Conservation (phyloP, 2,797 vertebrate genomes). For the Phataginus tricuspis region DNA sequence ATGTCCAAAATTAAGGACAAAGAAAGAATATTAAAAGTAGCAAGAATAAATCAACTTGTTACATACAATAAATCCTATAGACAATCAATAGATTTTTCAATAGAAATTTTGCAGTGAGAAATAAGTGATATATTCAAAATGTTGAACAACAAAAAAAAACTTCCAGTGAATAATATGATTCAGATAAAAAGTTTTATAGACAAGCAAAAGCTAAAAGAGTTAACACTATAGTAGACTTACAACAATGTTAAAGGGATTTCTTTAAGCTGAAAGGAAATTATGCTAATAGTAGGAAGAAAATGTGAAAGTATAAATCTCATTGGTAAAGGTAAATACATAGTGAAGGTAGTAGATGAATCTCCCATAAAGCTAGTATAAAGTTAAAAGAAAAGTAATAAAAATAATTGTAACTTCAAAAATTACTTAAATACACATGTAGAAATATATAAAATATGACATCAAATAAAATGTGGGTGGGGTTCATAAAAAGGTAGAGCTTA, state of each 20-base stretch:
- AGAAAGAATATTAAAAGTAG: neutral
- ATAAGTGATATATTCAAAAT: neutral
- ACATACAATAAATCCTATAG: neutral
- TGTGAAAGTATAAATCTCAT: neutral
- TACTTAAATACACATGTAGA: neutral
- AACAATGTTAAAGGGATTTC: neutral
- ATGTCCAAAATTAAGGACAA: neutral
- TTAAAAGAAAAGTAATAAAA: neutral
- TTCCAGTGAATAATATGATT: neutral
- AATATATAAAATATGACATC: neutral
- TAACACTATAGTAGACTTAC: neutral
- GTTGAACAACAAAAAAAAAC: neutral
- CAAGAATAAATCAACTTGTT: neutral
- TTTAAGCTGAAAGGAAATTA: neutral
- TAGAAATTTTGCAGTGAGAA: neutral
- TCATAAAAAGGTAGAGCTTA: neutral
- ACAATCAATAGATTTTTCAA: neutral
- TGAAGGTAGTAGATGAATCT: neutral
- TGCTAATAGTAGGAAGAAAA: neutral
- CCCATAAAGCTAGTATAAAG: neutral
- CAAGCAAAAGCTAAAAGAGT: neutral
- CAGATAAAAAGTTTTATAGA: neutral
- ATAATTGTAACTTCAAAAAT: neutral
- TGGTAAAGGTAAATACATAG: neutral
- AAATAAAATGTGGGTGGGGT: neutral